A percentile compares a stretch with the other conserved stretches of the same genome.
Evolutionary conservation across 2,113 vertebrate genomes (phyloP).

Genomic region (Apaloderma vittatum): DNA sequence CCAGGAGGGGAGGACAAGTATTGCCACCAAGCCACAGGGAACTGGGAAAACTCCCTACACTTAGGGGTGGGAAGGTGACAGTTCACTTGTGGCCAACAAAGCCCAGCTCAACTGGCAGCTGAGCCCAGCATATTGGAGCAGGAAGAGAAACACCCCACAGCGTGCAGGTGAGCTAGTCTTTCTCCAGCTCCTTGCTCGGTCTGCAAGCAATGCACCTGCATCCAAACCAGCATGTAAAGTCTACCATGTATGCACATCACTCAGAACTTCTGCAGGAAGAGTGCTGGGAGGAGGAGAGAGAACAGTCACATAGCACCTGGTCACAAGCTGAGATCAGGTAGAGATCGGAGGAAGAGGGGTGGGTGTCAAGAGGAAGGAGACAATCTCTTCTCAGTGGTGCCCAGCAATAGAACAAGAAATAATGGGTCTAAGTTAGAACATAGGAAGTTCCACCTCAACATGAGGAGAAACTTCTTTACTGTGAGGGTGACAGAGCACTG

Average conservation of each 20-base stretch:
- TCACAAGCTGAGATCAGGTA: neutral
- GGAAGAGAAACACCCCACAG: neutral
- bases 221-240: neutral
- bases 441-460: no score
- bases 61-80: neutral
- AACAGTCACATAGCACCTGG: rapidly evolving
- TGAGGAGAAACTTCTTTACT: no score
- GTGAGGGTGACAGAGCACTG: no score
- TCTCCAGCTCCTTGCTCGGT: neutral
- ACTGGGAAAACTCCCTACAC: neutral
- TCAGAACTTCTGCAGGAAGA: neutral
- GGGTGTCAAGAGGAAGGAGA: no score
- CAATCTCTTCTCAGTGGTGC: no score
- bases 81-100: neutral
- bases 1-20: neutral
- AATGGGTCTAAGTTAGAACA: no score
- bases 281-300: neutral
- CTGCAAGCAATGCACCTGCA: neutral
- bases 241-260: neutral
- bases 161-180: neutral
- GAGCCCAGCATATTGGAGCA: neutral
- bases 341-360: neutral
- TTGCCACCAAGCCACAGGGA: neutral
- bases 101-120: neutral
- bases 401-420: no score